Conservation (phyloP, 2,888 invertebrate genomes). For the Parascotia fuliginaria region DNA sequence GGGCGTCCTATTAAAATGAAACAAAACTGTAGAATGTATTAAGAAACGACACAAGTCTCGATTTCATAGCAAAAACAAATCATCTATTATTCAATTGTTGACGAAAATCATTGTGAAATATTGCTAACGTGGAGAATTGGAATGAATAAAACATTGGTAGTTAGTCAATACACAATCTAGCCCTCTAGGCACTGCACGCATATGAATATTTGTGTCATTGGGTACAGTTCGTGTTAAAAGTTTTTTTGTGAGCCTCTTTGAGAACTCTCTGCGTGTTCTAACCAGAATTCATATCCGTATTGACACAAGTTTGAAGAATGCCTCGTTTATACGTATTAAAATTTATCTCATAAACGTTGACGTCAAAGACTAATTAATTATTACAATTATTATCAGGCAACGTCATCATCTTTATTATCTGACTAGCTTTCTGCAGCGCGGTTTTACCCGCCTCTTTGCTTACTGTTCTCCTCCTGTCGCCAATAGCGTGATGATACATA, state of each 20-base stretch:
- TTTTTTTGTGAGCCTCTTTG: background rate
- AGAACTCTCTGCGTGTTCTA: background rate
- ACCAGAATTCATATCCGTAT: background rate
- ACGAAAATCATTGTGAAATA: slow-evolving; percentile 18
- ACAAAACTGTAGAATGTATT: slow-evolving; percentile 54
- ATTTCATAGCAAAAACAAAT: slow-evolving; percentile 28
- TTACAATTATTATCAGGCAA: too few relatives aligned
- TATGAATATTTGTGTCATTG: slow-evolving; percentile 27
- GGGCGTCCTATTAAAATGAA: slow-evolving; percentile 66
- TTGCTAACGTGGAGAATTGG: slow-evolving; percentile 8
- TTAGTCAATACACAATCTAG: slow-evolving; percentile 21
- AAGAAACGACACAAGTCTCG: slow-evolving; percentile 24
- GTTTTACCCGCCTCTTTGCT: too few relatives aligned
- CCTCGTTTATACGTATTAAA: background rate
- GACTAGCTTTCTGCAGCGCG: too few relatives aligned
- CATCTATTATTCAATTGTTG: slow-evolving; percentile 6
- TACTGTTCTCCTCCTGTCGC: too few relatives aligned
- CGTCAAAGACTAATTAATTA: too few relatives aligned
- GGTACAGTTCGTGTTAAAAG: slow-evolving; percentile 23
- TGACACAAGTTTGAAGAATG: background rate
- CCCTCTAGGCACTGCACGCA: slow-evolving; percentile 12
- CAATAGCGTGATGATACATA: too few relatives aligned
- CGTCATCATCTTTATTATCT: too few relatives aligned
- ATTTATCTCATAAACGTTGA: too few relatives aligned
- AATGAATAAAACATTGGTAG: slow-evolving; percentile 20